Evolutionary conservation across 2,113 vertebrate species (phyloP), one percentile per base, ranked within the genome.

Genomic region (Aptenodytes patagonicus): DNA sequence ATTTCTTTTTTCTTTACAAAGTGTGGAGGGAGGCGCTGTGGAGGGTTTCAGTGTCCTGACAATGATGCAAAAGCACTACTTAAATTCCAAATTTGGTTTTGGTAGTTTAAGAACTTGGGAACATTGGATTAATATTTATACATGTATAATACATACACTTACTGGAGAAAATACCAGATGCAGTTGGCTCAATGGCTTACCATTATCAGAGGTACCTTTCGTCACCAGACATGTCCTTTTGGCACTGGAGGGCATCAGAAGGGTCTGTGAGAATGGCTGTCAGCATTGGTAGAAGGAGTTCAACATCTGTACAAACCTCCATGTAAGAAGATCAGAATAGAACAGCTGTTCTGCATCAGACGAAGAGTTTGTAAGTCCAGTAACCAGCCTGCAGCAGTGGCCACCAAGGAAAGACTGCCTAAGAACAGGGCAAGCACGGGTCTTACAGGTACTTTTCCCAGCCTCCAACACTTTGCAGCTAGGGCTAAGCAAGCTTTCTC

Each of bases 231-330:
- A 4, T 22, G 40, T 3, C 4, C 7, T 62, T 57, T 66, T 76
- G 44, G 31, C 64, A 17, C 17, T 13, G 18, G 13, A 25, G 15
- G 18, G 32, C 75, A 49, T 87, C 29, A 61, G 46, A 88, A 60
- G 25, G 13, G 14, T 55, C 21, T 57, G 34, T 47, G 24, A 47
- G 36, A 54, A 42, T 60, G 36, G 8, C 38, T 79, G 31, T 44
- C 66, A 81, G 36, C 44, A 6, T 21, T 47, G 38, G 6, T 49
- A 19, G 28, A 80, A 77, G 58, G 32, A 65, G 47, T 80, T 73
- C 54, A 64, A 60, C 2, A 17, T 36, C 18, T 1, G 0, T 38
- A 16, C 0, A 1, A 81, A 49, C 44, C 44, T 89, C 16, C 17
- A 12, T 0, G 0, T 58, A n/a, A 52, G n/a, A 71, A 54, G 17